Conservation (phyloP, 2,888 invertebrate genomes). For the Pachycephus smyrnensis region DNA sequence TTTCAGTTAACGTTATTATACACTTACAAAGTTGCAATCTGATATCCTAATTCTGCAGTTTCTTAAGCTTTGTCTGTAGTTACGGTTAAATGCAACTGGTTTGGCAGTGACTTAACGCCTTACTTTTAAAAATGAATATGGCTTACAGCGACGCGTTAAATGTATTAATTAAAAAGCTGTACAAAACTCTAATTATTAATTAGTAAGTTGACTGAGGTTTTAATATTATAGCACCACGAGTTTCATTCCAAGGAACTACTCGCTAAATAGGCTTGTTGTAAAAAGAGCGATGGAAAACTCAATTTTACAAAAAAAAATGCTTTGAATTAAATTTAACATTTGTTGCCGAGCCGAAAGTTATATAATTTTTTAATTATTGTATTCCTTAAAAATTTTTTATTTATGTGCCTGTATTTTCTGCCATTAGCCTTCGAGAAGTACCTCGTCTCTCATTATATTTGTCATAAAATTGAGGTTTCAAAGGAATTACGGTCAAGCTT, state of each 20-base stretch:
- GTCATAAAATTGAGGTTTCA: slow-evolving; percentile 7
- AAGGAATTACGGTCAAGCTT: background rate
- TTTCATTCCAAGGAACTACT: slow-evolving; percentile 40
- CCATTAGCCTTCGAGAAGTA: background rate
- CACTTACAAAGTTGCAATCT: slow-evolving; percentile 11
- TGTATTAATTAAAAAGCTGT: slow-evolving; percentile 62
- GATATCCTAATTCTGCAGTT: slow-evolving; percentile 23
- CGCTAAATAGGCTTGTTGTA: slow-evolving; percentile 25
- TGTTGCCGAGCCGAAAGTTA: background rate
- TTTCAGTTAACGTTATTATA: slow-evolving; percentile 23
- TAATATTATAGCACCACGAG: slow-evolving; percentile 52
- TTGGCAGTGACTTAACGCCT: slow-evolving; percentile 55
- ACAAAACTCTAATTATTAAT: slow-evolving; percentile 55
- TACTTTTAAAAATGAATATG: slow-evolving; percentile 34
- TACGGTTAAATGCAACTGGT: slow-evolving; percentile 47
- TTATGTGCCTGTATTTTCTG: background rate
- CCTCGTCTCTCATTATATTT: background rate
- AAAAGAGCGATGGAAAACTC: slow-evolving; percentile 7
- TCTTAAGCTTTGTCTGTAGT: slow-evolving; percentile 26
- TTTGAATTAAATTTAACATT: background rate
- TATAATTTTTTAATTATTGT: background rate
- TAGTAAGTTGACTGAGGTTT: slow-evolving; percentile 51
- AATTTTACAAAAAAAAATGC: slow-evolving; percentile 4
- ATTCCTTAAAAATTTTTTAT: background rate
- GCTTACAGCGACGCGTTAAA: slow-evolving; percentile 52